A percentile compares a stretch with the other conserved stretches of the same genome.
Conservation (phyloP, 2,888 invertebrate species). For the Mythimna impura region DNA sequence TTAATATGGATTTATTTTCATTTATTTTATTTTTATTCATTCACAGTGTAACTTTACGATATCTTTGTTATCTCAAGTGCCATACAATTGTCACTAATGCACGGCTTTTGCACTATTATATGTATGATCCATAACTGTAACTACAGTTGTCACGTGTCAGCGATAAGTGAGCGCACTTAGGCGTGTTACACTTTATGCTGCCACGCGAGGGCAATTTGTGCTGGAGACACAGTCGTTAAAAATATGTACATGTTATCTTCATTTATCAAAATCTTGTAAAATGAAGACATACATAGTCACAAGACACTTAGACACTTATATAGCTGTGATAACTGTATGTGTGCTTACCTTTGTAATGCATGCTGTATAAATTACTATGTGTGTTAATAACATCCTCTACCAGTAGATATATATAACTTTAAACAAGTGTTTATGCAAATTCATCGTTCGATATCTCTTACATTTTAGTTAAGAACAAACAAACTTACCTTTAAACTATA, state of each 20-base stretch:
- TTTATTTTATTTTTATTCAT: neutral
- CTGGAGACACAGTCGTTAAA: neutral
- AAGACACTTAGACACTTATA: neutral
- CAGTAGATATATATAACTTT: neutral
- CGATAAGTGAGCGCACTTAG: slow-evolving; percentile 30
- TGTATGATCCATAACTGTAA: neutral
- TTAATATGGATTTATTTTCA: neutral
- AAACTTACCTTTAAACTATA: neutral
- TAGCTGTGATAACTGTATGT: neutral
- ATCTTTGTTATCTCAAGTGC: slow-evolving; percentile 37
- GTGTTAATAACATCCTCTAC: slow-evolving; percentile 2
- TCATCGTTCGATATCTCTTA: slow-evolving; percentile 34
- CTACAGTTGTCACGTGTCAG: slow-evolving; percentile 10
- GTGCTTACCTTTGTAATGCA: slow-evolving; percentile 9
- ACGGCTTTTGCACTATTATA: slow-evolving; percentile 12
- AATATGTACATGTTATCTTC: slow-evolving; percentile 7
- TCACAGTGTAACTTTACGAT: slow-evolving; percentile 1
- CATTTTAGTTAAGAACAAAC: slow-evolving; percentile 3
- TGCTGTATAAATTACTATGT: slow-evolving; percentile 5
- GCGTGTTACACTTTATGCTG: slow-evolving; percentile 14
- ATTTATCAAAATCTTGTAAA: slow-evolving; percentile 1
- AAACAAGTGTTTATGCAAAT: slow-evolving; percentile 29
- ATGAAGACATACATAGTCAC: neutral
- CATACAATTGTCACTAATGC: slow-evolving; percentile 25
- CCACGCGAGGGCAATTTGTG: neutral